Conservation (phyloP, 2,888 invertebrate genomes). For the Diarsia dahlii region DNA sequence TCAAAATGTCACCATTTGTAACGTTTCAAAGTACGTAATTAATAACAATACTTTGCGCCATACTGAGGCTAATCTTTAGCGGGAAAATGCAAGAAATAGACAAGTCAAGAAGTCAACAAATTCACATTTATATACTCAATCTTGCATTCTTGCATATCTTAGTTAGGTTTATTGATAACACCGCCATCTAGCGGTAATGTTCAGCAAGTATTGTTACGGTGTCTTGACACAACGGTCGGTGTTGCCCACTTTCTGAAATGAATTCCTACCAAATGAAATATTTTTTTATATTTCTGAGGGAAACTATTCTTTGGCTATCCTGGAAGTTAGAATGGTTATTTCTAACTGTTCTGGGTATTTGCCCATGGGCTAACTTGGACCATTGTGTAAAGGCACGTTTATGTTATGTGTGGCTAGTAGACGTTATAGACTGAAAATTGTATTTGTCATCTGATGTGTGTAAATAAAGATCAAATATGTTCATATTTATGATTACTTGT, state of each 20-base stretch:
- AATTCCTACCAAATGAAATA: neutral
- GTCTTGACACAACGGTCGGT: slow-evolving; percentile 18
- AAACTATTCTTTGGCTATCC: neutral
- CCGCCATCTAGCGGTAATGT: slow-evolving; percentile 53
- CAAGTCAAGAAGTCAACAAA: slow-evolving; percentile 13
- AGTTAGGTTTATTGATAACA: slow-evolving; percentile 53
- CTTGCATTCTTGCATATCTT: slow-evolving; percentile 57
- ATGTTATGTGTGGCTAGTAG: slow-evolving; percentile 68
- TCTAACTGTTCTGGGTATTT: neutral
- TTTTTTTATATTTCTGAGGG: neutral
- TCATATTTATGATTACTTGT: slow-evolving; percentile 73
- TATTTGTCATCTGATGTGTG: slow-evolving; percentile 74
- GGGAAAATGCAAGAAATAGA: slow-evolving; percentile 40
- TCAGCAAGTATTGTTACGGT: slow-evolving; percentile 49
- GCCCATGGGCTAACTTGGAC: slow-evolving; percentile 1
- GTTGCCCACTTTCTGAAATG: slow-evolving; percentile 21
- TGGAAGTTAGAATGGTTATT: neutral
- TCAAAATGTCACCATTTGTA: slow-evolving; percentile 32
- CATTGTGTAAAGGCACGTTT: slow-evolving; percentile 35
- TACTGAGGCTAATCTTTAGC: slow-evolving; percentile 51
- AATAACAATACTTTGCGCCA: slow-evolving; percentile 43
- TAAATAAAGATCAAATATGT: slow-evolving; percentile 79
- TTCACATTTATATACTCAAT: slow-evolving; percentile 28
- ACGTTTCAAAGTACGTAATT: slow-evolving; percentile 36
- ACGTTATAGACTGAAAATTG: slow-evolving; percentile 77